These are phyloP conservation scores for Delichon dasypus DNA, from an alignment of 2,797 vertebrate species.

Conservation along the genomic window DNA sequence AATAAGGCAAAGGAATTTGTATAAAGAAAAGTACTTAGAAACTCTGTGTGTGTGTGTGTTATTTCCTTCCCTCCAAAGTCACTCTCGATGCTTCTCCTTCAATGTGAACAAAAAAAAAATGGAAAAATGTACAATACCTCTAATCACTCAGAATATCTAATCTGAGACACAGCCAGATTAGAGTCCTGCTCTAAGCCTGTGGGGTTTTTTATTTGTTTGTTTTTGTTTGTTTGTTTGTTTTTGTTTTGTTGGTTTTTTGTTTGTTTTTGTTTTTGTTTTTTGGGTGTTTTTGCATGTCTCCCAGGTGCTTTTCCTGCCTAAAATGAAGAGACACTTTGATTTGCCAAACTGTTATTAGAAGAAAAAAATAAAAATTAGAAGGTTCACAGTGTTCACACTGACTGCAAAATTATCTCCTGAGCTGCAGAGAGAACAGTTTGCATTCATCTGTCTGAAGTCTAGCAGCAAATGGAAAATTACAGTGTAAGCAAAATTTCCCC, in stretches of 20 bases:
- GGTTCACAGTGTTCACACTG: constrained; percentile 26
- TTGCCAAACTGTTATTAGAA: constrained; percentile 38
- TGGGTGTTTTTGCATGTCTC: not conserved
- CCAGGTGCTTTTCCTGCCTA: constrained; percentile 18
- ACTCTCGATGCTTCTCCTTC: not conserved
- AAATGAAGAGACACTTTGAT: constrained; percentile 28
- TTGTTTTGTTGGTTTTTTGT: not conserved
- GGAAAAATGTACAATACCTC: not conserved
- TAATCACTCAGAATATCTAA: not conserved
- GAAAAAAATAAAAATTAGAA: constrained; percentile 3
- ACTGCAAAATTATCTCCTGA: constrained; percentile 57
- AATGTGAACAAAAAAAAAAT: not conserved
- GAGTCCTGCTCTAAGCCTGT: not conserved
- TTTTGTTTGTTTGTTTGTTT: not conserved
- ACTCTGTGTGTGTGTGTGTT: not conserved
- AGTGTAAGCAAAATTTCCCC: constrained; percentile 39
- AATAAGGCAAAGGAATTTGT: not conserved
- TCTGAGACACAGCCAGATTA: not conserved
- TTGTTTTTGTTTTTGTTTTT: not conserved
- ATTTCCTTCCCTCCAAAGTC: not conserved
- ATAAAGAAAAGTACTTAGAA: not conserved
- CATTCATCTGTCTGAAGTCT: constrained; percentile 47
- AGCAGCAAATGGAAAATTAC: constrained; percentile 49
- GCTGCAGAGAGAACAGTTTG: constrained; percentile 46
- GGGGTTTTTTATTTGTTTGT: too few species aligned